Evolutionary conservation across 2,888 invertebrate species (phyloP), one percentile per base, ranked within the genome.

Genomic region (Ennomos quercinarius): DNA sequence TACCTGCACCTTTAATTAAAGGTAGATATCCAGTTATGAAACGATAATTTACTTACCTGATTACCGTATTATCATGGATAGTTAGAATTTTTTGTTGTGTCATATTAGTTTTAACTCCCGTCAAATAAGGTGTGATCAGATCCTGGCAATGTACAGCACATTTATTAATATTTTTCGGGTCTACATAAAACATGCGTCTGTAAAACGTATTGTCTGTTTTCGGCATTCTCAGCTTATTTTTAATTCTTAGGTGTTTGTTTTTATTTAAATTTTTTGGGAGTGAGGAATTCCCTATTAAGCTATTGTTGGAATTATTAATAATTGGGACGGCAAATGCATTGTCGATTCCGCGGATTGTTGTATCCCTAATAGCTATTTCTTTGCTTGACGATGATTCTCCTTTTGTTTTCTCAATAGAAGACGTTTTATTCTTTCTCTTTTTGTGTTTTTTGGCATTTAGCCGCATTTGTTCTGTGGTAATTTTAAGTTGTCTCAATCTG

Each of bases 81-180:
- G 40, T 17, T 0, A 74, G 0, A 1, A 50, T 41, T 11, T 69
- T 74, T 0, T 58, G 10, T 0, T 11, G 6, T 0, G 59, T 63
- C 0, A 72, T 34, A 10, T 77, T 72, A 0, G 27, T 64, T 12
- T 76, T 78, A 1, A 64, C 12, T 0, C 86, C 86, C 0, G 55
- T 75, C 2, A 86, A 39, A 47, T 64, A 78, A 0, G 83, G 85
- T 0, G 80, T 77, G 0, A 83, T 70, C 3, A 81, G 60, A 2
- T 78, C 78, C 2, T 75, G 73, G 35, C 81, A 82, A 10, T 82
- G 80, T 0, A 71, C 59, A 78, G 78, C 81, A 11, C 71, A 62
- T 0, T 70, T 39, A 0, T 68, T 63, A 1, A 36, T 48, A 0
- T 73, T 51, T 8, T 67, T 50, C 0, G 58, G 10, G 0, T 64